Percentiles rank a stretch among this genome's conserved stretches.
phyloP scores from a whole-genome alignment of 2,113 vertebrate genomes.

The Psettodes erumei region DNA sequence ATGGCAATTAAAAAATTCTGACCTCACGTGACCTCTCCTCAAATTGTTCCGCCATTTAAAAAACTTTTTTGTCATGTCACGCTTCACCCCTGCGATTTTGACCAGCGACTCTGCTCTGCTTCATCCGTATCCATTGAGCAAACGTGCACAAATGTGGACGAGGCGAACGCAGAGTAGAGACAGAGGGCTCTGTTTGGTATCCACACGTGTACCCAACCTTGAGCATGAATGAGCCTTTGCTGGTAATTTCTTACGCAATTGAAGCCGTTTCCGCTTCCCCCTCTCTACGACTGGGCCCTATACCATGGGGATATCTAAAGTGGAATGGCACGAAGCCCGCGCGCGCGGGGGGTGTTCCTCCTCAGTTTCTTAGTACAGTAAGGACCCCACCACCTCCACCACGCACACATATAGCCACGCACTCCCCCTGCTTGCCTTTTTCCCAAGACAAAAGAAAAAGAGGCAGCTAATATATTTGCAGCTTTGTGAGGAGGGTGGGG shows the following conservation, averaged over 20 bases:
- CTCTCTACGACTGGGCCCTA: slow-evolving; percentile 55
- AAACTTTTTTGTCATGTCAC: no score
- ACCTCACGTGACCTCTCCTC: neutral
- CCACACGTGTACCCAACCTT: neutral
- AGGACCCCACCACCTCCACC: slow-evolving; percentile 38
- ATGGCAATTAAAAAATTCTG: no score
- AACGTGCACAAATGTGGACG: neutral
- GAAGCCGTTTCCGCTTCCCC: slow-evolving; percentile 29
- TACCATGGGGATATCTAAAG: slow-evolving; percentile 68
- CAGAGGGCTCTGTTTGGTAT: neutral
- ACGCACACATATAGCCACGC: slow-evolving; percentile 27
- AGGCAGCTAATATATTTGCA: slow-evolving; percentile 84
- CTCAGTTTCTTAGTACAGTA: slow-evolving; percentile 58
- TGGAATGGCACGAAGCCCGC: slow-evolving; percentile 69
- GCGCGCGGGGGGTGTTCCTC: slow-evolving; percentile 58
- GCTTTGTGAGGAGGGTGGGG: slow-evolving; percentile 66
- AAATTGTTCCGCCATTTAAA: no score
- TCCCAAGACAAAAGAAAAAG: slow-evolving; percentile 85
- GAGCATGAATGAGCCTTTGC: slow-evolving; percentile 12
- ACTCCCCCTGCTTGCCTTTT: slow-evolving; percentile 67
- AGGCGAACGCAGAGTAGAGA: neutral
- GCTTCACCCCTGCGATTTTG: no score
- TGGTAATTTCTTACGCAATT: slow-evolving; percentile 41
- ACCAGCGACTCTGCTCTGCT: neutral
- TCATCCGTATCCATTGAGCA: neutral